Base-by-base conservation (phyloP, 2,888 invertebrate species). In the Agrilus mali region DNA sequence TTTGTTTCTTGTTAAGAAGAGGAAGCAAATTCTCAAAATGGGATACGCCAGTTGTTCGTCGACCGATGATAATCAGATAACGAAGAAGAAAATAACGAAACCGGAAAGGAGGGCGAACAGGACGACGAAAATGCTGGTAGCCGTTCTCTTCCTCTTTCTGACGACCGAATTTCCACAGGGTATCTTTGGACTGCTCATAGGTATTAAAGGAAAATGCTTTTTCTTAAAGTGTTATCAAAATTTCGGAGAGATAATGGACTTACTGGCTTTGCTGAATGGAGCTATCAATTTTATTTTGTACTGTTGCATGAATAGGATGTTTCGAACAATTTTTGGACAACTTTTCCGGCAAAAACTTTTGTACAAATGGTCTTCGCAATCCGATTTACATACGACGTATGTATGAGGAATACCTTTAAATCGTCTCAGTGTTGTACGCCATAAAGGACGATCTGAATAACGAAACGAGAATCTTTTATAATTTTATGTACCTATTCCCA, bases 281-380 rank as follows among this genome's bases (percentile, higher is more conserved):
- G 86, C 90, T 1, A 86, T 94, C 45, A 95, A 93, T 66, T 95
- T 95, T 60, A 83, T 94, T 42, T 73, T 95, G 36, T 95, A 94
- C 64, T 94, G 93, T 59, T 76, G 86, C 41, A 94, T 95, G 94
- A 92, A 90, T 48, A 77, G 86, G 49, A 93, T 93, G 72, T 95
- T 95, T 65, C 75, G 95, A 13, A 78, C 77, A 53, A 85, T 85
- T 2, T 88, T 85, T 61, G 72, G 78, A 10, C 75, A 79, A 57
- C 66, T 87, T 55, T 80, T 89, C 46, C 50, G 50, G 45, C 78
- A 78, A n/a, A 74, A 72, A 45, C 73, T 77, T 27, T 63, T 81
- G 47, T 71, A 72, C 14, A 72, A 77, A 44, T 78, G 78, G 58
- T 65, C 73, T 1, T 73, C 76, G 3, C 74, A 75, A 53, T 77